Percentiles rank a stretch among this genome's conserved stretches.
Conservation (phyloP, 2,888 invertebrate genomes). For the Tipula helvola region DNA sequence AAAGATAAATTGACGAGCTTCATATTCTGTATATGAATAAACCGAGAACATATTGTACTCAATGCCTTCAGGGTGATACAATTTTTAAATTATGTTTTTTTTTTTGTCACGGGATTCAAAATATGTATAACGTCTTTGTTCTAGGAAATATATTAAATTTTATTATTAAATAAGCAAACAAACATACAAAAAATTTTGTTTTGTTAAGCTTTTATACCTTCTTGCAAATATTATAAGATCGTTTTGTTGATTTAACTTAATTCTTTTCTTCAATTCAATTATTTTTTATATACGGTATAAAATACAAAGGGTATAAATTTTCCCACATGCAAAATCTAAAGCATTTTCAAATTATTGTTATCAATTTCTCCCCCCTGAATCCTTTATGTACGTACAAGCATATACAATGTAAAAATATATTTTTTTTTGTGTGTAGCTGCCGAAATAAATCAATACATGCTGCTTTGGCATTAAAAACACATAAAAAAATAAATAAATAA, state of each 20-base stretch:
- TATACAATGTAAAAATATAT: not conserved
- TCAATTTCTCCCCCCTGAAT: not conserved
- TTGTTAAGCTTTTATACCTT: not conserved
- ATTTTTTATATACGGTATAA: not conserved
- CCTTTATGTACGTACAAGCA: not conserved
- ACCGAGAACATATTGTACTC: not conserved
- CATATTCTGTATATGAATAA: not conserved
- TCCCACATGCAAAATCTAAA: not conserved
- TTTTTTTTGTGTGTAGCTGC: not conserved
- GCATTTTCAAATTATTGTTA: not conserved
- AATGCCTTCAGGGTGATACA: not conserved
- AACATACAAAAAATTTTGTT: not conserved
- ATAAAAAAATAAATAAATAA: not conserved
- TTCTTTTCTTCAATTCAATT: not conserved
- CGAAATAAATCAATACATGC: not conserved
- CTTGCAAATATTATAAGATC: not conserved
- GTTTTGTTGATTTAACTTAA: not conserved
- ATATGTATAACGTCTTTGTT: not conserved
- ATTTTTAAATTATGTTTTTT: not conserved
- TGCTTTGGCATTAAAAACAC: not conserved
- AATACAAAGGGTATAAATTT: not conserved
- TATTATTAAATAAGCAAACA: not conserved
- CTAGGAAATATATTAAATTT: not conserved
- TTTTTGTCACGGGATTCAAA: not conserved
- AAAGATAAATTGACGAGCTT: not conserved